A percentile compares a stretch with the other conserved stretches of the same genome.
phyloP scores from a whole-genome alignment of 2,797 vertebrate species.

The Hirundo rustica region DNA sequence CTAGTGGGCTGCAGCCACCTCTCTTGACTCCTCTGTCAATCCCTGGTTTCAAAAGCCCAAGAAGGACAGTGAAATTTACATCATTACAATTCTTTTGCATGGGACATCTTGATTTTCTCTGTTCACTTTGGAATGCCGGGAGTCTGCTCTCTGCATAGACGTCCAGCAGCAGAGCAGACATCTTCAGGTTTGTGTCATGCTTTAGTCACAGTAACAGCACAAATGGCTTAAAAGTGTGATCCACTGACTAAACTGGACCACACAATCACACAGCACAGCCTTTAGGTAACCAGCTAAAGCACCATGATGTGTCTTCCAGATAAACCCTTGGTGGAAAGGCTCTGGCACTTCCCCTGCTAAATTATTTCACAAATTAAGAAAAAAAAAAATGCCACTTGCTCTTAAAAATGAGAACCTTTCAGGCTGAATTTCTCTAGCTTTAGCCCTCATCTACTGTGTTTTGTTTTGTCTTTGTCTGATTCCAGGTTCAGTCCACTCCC shows the following conservation, averaged over 20 bases:
- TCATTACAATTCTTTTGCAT: not conserved
- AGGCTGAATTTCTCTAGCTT: not conserved
- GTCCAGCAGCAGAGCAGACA: not conserved
- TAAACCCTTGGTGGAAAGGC: not conserved
- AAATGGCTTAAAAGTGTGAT: not conserved
- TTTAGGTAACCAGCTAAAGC: not conserved
- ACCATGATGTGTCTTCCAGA: rapidly evolving
- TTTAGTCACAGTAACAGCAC: not conserved
- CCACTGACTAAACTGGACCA: not conserved
- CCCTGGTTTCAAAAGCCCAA: not conserved
- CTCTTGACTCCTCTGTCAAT: not conserved
- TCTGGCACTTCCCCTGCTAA: not conserved
- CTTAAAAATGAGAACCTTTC: not conserved
- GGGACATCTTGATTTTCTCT: not conserved
- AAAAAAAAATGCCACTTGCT: not conserved
- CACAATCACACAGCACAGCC: not conserved
- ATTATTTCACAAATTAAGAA: not conserved
- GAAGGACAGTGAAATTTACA: not conserved
- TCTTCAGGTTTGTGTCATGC: not conserved
- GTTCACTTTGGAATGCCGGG: not conserved
- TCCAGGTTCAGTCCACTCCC: not conserved
- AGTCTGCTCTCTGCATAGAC: not conserved
- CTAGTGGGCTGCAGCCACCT: not conserved
- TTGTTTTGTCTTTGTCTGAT: not conserved
- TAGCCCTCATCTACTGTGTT: not conserved